phyloP scores from a whole-genome alignment of 2,888 invertebrate species.

The Sceliomorpha sp. region DNA sequence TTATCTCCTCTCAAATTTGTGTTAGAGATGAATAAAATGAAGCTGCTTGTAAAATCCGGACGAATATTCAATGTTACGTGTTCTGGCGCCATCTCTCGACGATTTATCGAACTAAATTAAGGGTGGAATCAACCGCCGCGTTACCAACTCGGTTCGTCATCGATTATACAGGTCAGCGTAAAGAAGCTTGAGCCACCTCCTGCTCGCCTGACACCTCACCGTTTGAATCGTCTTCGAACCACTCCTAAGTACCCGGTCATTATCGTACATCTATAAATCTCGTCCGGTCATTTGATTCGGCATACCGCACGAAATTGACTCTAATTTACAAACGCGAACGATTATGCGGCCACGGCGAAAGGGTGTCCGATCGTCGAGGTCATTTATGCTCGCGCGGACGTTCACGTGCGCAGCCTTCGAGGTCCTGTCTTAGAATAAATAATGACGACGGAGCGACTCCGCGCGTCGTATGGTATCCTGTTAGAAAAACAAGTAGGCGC shows the following conservation, averaged over 20 bases:
- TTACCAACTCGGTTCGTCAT: too few relatives aligned
- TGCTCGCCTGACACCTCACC: constrained; percentile 62
- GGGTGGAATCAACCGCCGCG: too few relatives aligned
- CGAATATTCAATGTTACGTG: too few relatives aligned
- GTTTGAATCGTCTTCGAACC: constrained; percentile 66
- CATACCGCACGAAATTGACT: constrained; percentile 54
- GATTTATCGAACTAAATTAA: too few relatives aligned
- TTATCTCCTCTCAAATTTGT: too few relatives aligned
- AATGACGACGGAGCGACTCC: constrained; percentile 52
- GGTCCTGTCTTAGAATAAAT: constrained; percentile 19
- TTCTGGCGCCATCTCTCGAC: too few relatives aligned
- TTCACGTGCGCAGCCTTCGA: too few relatives aligned
- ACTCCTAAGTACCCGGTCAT: constrained; percentile 58
- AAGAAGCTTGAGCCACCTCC: constrained; percentile 37
- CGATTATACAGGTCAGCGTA: background rate
- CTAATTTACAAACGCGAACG: constrained; percentile 32
- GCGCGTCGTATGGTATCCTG: constrained; percentile 64
- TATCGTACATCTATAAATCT: constrained; percentile 58
- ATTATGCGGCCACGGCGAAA: constrained; percentile 1
- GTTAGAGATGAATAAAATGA: too few relatives aligned
- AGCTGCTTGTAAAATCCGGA: too few relatives aligned
- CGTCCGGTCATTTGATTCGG: constrained; percentile 55
- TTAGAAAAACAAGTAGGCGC: constrained; percentile 70
- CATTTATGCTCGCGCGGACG: too few relatives aligned
- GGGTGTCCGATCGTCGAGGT: background rate